Percentiles rank a stretch among this genome's conserved stretches.
These are phyloP conservation scores for Oryzias curvinotus DNA, from an alignment of 2,113 vertebrate species.

Conservation along the genomic window DNA sequence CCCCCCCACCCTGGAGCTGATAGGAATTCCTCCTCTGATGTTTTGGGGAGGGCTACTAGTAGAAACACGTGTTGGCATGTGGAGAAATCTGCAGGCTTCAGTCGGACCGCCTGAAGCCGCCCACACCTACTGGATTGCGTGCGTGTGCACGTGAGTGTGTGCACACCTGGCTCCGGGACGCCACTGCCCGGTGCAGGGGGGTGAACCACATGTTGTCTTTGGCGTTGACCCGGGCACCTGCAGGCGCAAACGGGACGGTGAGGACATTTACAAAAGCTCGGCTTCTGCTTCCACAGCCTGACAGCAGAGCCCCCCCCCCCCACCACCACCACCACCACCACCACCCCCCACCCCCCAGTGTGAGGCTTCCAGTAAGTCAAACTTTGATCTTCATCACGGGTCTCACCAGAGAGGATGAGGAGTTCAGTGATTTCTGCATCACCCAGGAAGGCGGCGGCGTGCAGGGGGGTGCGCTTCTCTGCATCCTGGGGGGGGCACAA, in stretches of 20 bases:
- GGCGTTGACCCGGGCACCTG: slow-evolving; percentile 95
- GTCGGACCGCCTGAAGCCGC: neutral
- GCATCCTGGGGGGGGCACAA: slow-evolving; percentile 78
- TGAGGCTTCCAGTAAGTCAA: too few species aligned
- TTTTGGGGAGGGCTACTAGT: too few species aligned
- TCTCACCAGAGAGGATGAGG: slow-evolving; percentile 92
- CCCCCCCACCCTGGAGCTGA: too few species aligned
- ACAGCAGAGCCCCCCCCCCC: too few species aligned
- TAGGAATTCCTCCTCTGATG: too few species aligned
- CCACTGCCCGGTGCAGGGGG: slow-evolving; percentile 93
- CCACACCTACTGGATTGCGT: neutral
- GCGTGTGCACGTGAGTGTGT: neutral
- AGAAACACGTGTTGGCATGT: too few species aligned
- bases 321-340: too few species aligned
- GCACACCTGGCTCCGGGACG: slow-evolving; percentile 92
- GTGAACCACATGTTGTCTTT: slow-evolving; percentile 99
- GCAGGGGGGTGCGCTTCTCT: slow-evolving; percentile 94
- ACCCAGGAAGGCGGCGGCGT: slow-evolving; percentile 91
- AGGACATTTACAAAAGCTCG: neutral
- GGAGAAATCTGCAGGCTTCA: neutral
- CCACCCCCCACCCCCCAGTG: too few species aligned
- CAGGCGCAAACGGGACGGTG: slow-evolving; percentile 1
- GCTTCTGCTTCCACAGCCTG: too few species aligned
- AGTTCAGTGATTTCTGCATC: slow-evolving; percentile 96
- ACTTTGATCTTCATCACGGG: too few species aligned